Conservation (phyloP, 2,888 invertebrate species). For the Lypha dubia region DNA sequence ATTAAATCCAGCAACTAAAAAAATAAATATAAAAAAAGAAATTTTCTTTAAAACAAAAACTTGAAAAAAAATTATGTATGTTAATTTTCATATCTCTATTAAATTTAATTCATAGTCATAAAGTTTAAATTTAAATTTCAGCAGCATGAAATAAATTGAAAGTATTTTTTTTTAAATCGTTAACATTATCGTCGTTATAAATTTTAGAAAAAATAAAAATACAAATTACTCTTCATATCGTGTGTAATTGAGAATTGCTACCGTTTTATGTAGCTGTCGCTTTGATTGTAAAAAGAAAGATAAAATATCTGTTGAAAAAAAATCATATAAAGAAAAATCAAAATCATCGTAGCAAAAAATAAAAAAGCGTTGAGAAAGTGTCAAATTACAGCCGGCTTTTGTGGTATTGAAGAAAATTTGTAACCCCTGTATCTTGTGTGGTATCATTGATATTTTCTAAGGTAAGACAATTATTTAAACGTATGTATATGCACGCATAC, state of each 20-base stretch:
- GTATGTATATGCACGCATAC: neutral
- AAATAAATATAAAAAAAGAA: neutral
- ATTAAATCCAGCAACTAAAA: neutral
- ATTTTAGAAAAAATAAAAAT: no score
- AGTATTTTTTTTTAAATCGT: constrained; percentile 15
- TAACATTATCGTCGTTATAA: neutral
- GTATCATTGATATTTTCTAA: constrained; percentile 47
- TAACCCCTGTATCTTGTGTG: constrained; percentile 18
- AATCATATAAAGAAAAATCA: constrained; percentile 1
- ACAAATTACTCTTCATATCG: constrained; percentile 34
- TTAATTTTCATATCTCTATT: constrained; percentile 7
- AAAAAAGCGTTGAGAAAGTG: constrained; percentile 64
- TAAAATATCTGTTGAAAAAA: constrained; percentile 5
- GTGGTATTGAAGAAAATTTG: constrained; percentile 56
- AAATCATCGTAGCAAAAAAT: constrained; percentile 15
- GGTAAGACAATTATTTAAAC: constrained; percentile 51
- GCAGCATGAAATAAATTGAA: constrained; percentile 33
- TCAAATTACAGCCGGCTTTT: constrained; percentile 72
- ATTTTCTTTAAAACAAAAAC: constrained; percentile 3
- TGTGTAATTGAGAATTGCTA: constrained; percentile 51
- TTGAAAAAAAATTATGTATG: constrained; percentile 21
- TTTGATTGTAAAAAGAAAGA: constrained; percentile 32
- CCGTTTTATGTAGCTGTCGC: constrained; percentile 40
- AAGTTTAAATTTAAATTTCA: constrained; percentile 3
- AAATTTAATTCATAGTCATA: constrained; percentile 31